Evolutionary conservation across 2,888 invertebrate species (phyloP).

Genomic region (Rhogogaster chlorosoma): DNA sequence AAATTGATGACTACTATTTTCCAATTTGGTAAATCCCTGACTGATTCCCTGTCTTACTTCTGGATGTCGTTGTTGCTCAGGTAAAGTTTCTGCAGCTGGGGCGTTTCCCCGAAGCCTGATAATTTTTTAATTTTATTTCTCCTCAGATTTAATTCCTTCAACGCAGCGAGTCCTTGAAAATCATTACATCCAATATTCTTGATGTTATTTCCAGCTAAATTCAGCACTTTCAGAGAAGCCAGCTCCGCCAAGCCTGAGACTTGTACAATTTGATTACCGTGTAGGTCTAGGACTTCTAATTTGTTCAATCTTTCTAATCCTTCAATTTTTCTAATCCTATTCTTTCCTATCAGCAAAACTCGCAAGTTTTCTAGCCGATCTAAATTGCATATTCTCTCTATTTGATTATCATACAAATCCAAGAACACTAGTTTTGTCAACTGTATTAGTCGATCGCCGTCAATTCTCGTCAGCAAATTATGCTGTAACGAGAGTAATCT

Average conservation of each 20-base stretch:
- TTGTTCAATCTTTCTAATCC: conserved; percentile 86
- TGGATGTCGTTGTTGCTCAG: conserved; percentile 90
- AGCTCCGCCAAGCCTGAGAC: conserved; percentile 86
- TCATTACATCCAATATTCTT: conserved; percentile 88
- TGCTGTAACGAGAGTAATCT: conserved; percentile 94
- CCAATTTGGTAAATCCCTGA: not conserved
- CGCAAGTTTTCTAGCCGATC: conserved; percentile 88
- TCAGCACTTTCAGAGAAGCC: conserved; percentile 91
- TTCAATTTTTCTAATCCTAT: conserved; percentile 90
- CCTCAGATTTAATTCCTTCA: conserved; percentile 93
- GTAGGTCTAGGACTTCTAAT: conserved; percentile 94
- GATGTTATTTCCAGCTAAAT: conserved; percentile 95
- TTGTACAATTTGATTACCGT: conserved; percentile 93
- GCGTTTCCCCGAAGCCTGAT: conserved; percentile 89
- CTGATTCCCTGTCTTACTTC: conserved; percentile 77
- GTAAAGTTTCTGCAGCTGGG: conserved; percentile 88
- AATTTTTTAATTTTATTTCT: conserved; percentile 91
- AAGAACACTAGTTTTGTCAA: conserved; percentile 92
- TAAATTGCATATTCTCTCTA: conserved; percentile 91
- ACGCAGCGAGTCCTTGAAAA: conserved; percentile 87
- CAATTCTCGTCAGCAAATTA: conserved; percentile 90
- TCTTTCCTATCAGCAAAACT: conserved; percentile 94
- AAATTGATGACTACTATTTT: conserved; percentile 7
- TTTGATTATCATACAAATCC: conserved; percentile 96
- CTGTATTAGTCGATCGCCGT: conserved; percentile 80